phyloP scores from a whole-genome alignment of 2,797 vertebrate genomes.

The Gallinago nigripennis region DNA sequence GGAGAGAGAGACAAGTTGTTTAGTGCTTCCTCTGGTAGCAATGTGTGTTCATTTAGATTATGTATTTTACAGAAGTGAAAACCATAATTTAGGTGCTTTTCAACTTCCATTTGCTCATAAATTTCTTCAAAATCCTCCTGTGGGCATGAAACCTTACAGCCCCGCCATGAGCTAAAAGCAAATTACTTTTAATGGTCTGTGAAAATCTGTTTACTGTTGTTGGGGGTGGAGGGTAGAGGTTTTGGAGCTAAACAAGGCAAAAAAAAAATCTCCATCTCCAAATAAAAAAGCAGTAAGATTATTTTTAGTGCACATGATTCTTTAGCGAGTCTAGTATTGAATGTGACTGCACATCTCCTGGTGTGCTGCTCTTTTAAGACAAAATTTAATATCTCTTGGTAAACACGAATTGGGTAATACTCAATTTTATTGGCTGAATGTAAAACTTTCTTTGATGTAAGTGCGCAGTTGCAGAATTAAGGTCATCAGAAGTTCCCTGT shows the following conservation, averaged over 20 bases:
- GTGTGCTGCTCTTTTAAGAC: neutral
- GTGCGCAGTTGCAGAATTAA: neutral
- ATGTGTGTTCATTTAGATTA: constrained; percentile 53
- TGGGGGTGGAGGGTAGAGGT: neutral
- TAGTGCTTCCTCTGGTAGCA: constrained; percentile 49
- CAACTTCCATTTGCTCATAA: constrained; percentile 51
- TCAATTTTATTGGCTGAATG: neutral
- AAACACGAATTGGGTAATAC: neutral
- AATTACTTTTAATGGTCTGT: constrained; percentile 18
- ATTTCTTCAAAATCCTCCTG: constrained; percentile 42
- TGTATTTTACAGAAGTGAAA: constrained; percentile 63
- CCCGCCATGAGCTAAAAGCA: constrained; percentile 11
- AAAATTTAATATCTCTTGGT: neutral
- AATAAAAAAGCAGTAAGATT: neutral
- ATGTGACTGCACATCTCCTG: neutral
- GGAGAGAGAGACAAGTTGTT: constrained; percentile 10
- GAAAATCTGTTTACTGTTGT: constrained; percentile 30
- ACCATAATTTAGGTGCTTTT: constrained; percentile 46
- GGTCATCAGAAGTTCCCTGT: neutral
- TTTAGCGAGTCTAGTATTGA: neutral
- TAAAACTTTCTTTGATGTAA: neutral
- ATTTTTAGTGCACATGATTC: constrained; percentile 5
- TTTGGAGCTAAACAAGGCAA: constrained; percentile 10
- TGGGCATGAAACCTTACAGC: neutral
- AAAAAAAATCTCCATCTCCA: neutral